phyloP scores from a whole-genome alignment of 2,113 vertebrate species.

The Cacatua alba region DNA sequence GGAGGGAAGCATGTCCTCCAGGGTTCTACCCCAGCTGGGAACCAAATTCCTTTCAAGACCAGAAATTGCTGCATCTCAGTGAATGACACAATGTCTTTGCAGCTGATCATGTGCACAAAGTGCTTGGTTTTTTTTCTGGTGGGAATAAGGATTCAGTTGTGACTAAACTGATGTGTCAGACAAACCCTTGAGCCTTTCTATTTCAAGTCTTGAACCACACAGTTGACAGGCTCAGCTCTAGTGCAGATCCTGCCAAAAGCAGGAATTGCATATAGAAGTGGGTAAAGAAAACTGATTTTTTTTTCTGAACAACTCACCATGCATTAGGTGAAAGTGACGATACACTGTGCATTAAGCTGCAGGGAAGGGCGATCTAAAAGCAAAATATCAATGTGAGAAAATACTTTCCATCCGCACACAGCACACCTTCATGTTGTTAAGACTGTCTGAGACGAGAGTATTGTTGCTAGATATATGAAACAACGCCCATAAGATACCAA shows the following conservation, averaged over 20 bases:
- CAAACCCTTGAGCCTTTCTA: not conserved
- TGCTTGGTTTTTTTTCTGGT: rapidly evolving
- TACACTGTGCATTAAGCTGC: not conserved
- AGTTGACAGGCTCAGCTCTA: not conserved
- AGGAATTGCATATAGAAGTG: not conserved
- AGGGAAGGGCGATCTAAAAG: not conserved
- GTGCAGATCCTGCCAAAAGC: not conserved
- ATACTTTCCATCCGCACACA: not conserved
- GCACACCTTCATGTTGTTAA: not conserved
- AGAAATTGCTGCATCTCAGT: not conserved
- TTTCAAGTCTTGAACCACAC: not conserved
- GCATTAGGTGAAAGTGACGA: not conserved
- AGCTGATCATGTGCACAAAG: not conserved
- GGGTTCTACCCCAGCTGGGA: not conserved
- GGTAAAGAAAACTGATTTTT: not conserved
- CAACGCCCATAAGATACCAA: not conserved
- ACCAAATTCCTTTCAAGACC: not conserved
- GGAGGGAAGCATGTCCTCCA: not conserved
- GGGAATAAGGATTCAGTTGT: not conserved
- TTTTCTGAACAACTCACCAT: not conserved
- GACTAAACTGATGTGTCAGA: not conserved
- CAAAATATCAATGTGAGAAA: not conserved
- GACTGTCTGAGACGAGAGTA: not conserved
- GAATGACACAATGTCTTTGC: not conserved
- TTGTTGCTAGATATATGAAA: not conserved